Conservation (phyloP, 2,113 vertebrate species). For the Rattus norvegicus region GRCr8 NC_086025.1:30413501-30414000, state of each 20-base stretch:
- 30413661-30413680: background rate
- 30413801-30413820: background rate
- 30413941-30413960: background rate
- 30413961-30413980: background rate
- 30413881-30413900: background rate
- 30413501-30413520: background rate
- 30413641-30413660: background rate
- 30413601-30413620: constrained; percentile 46
- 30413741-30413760: background rate
- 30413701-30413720: constrained; percentile 47
- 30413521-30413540: background rate
- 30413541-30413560: background rate
- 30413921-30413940: background rate
- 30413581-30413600: constrained; percentile 40
- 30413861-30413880: background rate
- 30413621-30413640: background rate
- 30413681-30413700: constrained; percentile 39
- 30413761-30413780: constrained; percentile 35
- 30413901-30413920: constrained; percentile 36
- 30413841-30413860: background rate
- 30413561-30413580: background rate
- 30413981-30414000: background rate
- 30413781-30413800: background rate
- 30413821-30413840: background rate
- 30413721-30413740: constrained; percentile 39